phyloP scores from a whole-genome alignment of 2,888 invertebrate genomes.

The Torymus texanus region DNA sequence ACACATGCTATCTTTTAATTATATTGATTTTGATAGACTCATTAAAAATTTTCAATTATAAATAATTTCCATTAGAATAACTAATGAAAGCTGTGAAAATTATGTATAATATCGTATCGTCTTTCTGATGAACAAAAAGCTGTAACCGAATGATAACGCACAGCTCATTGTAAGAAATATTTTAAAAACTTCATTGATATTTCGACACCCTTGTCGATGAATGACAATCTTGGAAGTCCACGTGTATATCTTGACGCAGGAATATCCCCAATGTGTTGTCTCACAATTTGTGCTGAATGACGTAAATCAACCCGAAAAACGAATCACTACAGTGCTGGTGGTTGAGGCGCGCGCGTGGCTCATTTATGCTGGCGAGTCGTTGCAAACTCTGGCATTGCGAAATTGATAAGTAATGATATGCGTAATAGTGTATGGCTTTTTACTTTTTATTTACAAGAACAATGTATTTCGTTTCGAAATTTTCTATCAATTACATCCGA shows the following conservation, averaged over 20 bases:
- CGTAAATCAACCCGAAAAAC: constrained; percentile 10
- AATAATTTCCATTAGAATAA: neutral
- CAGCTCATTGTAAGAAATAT: no score
- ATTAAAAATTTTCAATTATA: constrained; percentile 5
- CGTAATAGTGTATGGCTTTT: no score
- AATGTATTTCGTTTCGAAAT: no score
- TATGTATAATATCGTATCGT: no score
- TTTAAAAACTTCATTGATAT: no score
- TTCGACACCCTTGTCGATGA: no score
- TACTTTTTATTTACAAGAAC: no score
- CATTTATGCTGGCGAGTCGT: neutral
- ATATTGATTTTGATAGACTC: constrained; percentile 13
- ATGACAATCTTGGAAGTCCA: constrained; percentile 5
- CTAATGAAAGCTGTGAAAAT: no score
- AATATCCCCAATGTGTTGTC: constrained; percentile 25
- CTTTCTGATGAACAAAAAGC: no score
- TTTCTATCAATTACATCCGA: no score
- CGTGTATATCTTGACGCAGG: constrained; percentile 23
- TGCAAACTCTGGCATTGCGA: constrained; percentile 10
- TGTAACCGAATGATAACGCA: no score
- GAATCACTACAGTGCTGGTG: neutral
- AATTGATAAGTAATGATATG: constrained; percentile 21
- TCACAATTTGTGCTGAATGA: constrained; percentile 35
- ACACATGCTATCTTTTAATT: neutral
- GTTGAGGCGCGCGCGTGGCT: neutral